Percentiles rank a stretch among this genome's conserved stretches.
These are phyloP conservation scores for Idaea aversata DNA, from an alignment of 2,888 invertebrate genomes.

Conservation along the genomic window DNA sequence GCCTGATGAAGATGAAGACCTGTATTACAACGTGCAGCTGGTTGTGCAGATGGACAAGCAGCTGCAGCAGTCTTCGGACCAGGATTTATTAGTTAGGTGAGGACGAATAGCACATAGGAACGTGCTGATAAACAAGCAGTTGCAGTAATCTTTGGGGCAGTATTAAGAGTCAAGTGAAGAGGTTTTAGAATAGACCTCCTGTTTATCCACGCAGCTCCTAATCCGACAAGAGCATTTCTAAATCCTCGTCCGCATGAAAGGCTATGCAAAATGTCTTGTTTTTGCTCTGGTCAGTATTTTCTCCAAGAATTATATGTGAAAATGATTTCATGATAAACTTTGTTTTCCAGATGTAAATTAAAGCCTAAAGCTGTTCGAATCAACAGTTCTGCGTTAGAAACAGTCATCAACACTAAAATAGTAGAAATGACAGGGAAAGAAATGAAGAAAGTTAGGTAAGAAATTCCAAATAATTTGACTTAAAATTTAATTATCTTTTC, in stretches of 20 bases:
- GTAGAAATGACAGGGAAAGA: conserved; percentile 66
- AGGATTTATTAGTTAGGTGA: conserved; percentile 80
- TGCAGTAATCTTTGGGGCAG: no score
- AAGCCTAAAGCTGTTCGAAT: conserved; percentile 78
- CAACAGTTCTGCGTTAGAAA: conserved; percentile 76
- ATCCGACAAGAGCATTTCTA: no score
- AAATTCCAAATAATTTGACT: not conserved
- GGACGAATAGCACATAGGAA: conserved; percentile 2
- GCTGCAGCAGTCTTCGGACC: conserved; percentile 86
- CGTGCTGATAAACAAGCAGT: no score
- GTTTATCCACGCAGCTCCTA: no score
- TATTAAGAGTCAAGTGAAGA: no score
- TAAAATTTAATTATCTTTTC: no score
- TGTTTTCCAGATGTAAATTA: conserved; percentile 77
- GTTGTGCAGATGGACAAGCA: conserved; percentile 88
- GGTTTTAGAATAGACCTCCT: no score
- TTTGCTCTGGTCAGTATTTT: no score
- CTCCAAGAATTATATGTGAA: no score
- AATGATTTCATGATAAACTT: not conserved
- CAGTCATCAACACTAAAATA: conserved; percentile 74
- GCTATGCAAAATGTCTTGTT: no score
- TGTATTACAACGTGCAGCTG: conserved; percentile 84
- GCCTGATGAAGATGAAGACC: conserved; percentile 65
- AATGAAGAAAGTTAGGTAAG: conserved; percentile 62
- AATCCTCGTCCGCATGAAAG: no score